Evolutionary conservation across 2,113 vertebrate genomes (phyloP), one percentile per base, ranked within the genome.

Genomic region (Pelodiscus sinensis): DNA sequence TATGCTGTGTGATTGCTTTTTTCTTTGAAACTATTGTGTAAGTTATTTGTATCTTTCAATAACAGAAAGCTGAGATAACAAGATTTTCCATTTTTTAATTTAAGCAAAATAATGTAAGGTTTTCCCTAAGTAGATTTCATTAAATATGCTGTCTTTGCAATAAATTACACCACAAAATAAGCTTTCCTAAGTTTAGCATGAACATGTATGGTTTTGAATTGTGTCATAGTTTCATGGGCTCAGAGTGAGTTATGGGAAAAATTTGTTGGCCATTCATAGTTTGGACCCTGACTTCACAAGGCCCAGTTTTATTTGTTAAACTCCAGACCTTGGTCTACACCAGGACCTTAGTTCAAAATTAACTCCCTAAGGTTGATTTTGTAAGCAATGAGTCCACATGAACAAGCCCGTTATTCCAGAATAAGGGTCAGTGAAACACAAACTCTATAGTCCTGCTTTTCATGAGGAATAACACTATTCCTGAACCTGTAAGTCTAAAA

Each of bases 51-150:
- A 13, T 1, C 78, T 87, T 92, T 90, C 24, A 85, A 89, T 89
- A 95, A 3, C 5, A 81, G 38, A 89, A 92, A 86, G 1, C 14
- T 85, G 25, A 94, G n/a, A 86, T n/a, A 86, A 90, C 50, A 94
- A 85, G 77, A 85, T 83, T 10, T 58, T 2, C 1, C 4, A 4
- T 65, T 71, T 3, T 87, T 90, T 86, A 81, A 56, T 90, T 84
- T 60, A 87, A 88, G 19, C 2, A 94, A 95, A 95, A 75, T 60
- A 91, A 58, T 8, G 0, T 55, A 15, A 54, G 21, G 12, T 73
- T 77, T 77, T 62, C 22, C 11, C 2, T 25, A 86, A 82, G 16
- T 54, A 94, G 51, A 82, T 90, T 65, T 82, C 1, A 19, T 91
- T 68, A 78, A 82, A 87, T 62, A 58, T 55, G 1, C 0, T 57